phyloP scores from a whole-genome alignment of 2,888 invertebrate genomes.

The Phoenoteleia sp. region DNA sequence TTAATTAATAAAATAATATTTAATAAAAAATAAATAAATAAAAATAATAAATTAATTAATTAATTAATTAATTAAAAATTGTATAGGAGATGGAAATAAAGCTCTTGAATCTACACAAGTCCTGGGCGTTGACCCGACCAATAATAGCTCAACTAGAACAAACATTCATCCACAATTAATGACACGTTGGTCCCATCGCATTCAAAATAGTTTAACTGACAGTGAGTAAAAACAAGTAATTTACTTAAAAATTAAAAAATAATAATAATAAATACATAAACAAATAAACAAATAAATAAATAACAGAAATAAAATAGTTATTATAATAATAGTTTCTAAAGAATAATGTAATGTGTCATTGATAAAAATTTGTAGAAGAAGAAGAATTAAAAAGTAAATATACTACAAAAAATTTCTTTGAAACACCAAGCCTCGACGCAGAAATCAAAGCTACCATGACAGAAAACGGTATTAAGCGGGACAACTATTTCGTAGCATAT shows the following conservation, averaged over 20 bases:
- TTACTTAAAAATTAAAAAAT: not conserved
- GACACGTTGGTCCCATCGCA: slow-evolving; percentile 3
- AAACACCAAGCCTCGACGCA: not conserved
- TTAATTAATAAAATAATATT: too few species aligned
- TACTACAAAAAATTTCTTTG: not conserved
- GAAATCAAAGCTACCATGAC: slow-evolving; percentile 7
- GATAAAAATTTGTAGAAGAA: too few species aligned
- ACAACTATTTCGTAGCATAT: not conserved
- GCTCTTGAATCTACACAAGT: too few species aligned
- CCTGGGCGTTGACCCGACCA: not conserved
- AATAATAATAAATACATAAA: too few species aligned
- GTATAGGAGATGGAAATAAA: too few species aligned
- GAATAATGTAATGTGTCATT: too few species aligned
- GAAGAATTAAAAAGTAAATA: not conserved
- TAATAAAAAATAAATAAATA: too few species aligned
- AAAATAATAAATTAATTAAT: too few species aligned
- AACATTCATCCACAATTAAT: slow-evolving; percentile 17
- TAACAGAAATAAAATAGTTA: too few species aligned
- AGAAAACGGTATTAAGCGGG: not conserved
- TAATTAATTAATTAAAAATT: too few species aligned
- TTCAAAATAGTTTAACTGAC: not conserved
- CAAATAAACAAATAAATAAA: too few species aligned
- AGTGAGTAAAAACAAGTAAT: not conserved
- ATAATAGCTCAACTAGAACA: not conserved
- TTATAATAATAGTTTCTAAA: too few species aligned